Evolutionary conservation across 2,888 invertebrate species (phyloP), one percentile per base, ranked within the genome.

Genomic region (Agapostemon virescens): DNA sequence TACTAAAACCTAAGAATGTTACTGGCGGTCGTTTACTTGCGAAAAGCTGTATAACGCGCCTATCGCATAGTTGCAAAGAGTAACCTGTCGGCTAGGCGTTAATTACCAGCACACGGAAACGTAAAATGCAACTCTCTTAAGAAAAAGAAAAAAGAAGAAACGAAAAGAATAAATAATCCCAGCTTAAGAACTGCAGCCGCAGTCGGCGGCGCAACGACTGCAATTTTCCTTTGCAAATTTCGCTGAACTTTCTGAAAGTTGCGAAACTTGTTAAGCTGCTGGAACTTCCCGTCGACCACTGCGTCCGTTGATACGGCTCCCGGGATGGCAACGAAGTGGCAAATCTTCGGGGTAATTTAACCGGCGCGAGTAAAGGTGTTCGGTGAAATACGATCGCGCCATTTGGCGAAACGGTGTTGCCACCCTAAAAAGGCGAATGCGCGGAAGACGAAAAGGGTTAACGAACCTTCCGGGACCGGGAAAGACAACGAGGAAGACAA

Each of bases 371-470:
- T 26, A 66, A 71, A 70, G 63, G 74, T 73, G 76, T 72, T 76
- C 71, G 52, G 82, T 77, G 68, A 79, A 84, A 82, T 79, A 85
- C 85, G 79, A 79, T 71, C 72, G 58, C 69, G 52, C n/a, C 38
- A 72, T 68, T 73, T 49, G 38, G 68, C 61, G 69, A 75, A 74
- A 69, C 58, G 45, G 52, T 38, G 58, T 52, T 42, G 30, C 76
- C 58, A 42, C 69, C 82, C 75, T 77, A 68, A 85, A 86, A 80
- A 82, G 80, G 72, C 69, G 76, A 84, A 75, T 74, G 73, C 74
- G 11, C 33, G 38, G 69, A 68, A 71, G 69, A 76, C 68, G 52
- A 83, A 85, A 81, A 82, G 81, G 82, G 81, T 86, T 84, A 86
- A 86, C 81, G 86, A 87, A 84, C 86, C 77, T 66, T 74, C 52